Conservation (phyloP, 2,797 vertebrate genomes). For the Anguilla marmorata region DNA sequence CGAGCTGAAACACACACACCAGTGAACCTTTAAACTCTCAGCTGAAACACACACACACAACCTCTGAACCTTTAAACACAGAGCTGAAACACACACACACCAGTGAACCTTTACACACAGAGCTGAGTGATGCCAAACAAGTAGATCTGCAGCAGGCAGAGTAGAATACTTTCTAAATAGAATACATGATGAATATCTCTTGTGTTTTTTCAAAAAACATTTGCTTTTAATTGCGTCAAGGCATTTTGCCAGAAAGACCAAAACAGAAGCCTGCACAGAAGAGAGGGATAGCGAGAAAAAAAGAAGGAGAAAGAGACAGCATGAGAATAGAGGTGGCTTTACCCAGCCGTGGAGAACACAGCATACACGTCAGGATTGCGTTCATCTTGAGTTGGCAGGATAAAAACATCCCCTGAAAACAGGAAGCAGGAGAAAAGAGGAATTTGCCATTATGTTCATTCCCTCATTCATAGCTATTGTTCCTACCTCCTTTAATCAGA, state of each 20-base stretch:
- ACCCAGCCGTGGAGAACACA: conserved; percentile 83
- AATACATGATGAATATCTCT: not conserved
- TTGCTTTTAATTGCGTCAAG: not conserved
- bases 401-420: conserved; percentile 68
- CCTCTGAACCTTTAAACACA: not conserved
- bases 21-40: not conserved
- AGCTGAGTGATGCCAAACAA: too few species aligned
- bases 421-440: conserved; percentile 28
- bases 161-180: too few species aligned
- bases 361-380: conserved; percentile 78
- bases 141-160: too few species aligned
- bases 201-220: not conserved
- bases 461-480: not conserved
- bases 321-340: conserved; percentile 46
- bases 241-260: not conserved
- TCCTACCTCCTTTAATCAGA: not conserved
- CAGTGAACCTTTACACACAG: too few species aligned
- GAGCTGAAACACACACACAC: too few species aligned
- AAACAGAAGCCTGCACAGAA: not conserved
- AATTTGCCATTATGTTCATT: not conserved
- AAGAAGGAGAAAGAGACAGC: not conserved
- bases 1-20: conserved; percentile 62
- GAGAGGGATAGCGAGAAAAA: not conserved
- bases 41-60: not conserved
- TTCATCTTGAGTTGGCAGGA: conserved; percentile 79